Percentiles rank a stretch among this genome's conserved stretches.
phyloP scores from a whole-genome alignment of 2,113 vertebrate genomes.

The Hiodon tergisus region DNA sequence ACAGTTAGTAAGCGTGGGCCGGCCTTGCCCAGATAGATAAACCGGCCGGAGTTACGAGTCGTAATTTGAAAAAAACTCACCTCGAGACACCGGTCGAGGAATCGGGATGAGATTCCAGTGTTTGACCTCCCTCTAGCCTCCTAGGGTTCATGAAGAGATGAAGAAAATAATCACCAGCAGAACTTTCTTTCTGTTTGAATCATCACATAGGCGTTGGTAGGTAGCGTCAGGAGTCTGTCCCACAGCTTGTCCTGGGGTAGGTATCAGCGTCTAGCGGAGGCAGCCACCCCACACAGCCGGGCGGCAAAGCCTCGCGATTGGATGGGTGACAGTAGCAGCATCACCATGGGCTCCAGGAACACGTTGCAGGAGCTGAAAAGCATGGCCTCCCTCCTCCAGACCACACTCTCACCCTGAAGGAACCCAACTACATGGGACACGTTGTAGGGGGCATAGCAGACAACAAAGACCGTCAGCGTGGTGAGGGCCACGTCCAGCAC shows the following conservation, averaged over 20 bases:
- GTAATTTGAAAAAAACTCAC: too few relatives aligned
- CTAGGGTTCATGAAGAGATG: too few relatives aligned
- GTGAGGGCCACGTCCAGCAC: constrained; percentile 59
- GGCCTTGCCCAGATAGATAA: too few relatives aligned
- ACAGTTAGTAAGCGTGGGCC: too few relatives aligned
- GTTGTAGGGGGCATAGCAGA: constrained; percentile 73
- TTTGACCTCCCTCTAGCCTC: too few relatives aligned
- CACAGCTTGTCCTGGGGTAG: neutral
- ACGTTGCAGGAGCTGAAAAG: constrained; percentile 65
- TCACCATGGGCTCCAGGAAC: constrained; percentile 67
- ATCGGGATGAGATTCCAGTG: too few relatives aligned
- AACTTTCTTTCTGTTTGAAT: too few relatives aligned
- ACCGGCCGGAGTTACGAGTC: too few relatives aligned
- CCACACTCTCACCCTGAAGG: constrained; percentile 25
- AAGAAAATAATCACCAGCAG: neutral
- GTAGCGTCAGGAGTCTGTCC: neutral
- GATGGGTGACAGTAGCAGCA: constrained; percentile 62
- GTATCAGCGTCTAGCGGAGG: constrained; percentile 8
- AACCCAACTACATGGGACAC: constrained; percentile 67
- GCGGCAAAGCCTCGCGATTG: constrained; percentile 43
- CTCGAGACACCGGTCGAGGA: too few relatives aligned
- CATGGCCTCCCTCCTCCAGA: constrained; percentile 59
- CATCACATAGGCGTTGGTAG: too few relatives aligned
- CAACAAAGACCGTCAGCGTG: constrained; percentile 61
- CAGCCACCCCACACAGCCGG: constrained; percentile 37